Evolutionary conservation across 1,140 invertebrate genomes (phyloP).

Genomic region (Notospermus geniculatus): DNA sequence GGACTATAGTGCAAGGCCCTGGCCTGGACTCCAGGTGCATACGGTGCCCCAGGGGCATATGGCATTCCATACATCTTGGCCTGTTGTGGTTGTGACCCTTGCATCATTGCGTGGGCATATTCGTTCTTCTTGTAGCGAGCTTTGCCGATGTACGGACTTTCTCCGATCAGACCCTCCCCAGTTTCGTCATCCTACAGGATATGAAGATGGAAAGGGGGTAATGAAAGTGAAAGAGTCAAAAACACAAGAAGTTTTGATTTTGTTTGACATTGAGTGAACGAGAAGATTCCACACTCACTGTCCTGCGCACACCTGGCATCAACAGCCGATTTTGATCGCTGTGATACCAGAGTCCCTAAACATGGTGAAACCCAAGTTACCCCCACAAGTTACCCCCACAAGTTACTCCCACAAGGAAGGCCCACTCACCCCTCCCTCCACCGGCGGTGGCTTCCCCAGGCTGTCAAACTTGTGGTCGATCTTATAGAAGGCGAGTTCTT

Average conservation of each 20-base stretch:
- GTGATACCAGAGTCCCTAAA: not conserved
- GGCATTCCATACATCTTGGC: slow-evolving; percentile 23
- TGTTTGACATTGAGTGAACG: too few relatives aligned
- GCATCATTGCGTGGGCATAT: slow-evolving; percentile 33
- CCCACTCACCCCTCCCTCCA: slow-evolving; percentile 1
- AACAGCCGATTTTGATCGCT: too few relatives aligned
- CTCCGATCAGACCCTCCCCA: slow-evolving; percentile 38
- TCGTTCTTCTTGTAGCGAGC: slow-evolving; percentile 45
- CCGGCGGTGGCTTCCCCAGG: slow-evolving; percentile 36
- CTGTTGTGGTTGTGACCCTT: slow-evolving; percentile 28
- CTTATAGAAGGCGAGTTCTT: slow-evolving; percentile 54
- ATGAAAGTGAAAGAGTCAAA: too few relatives aligned
- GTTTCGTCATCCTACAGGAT: slow-evolving; percentile 29
- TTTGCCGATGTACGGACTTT: slow-evolving; percentile 51
- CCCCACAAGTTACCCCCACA: too few relatives aligned
- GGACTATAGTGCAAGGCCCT: too few relatives aligned
- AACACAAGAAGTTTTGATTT: too few relatives aligned
- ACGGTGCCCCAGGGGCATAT: too few relatives aligned
- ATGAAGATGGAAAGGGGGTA: too few relatives aligned
- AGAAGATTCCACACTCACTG: not conserved
- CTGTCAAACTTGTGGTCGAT: slow-evolving; percentile 54
- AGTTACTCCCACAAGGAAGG: too few relatives aligned
- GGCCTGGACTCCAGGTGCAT: too few relatives aligned
- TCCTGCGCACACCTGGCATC: too few relatives aligned
- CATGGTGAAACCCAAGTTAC: slow-evolving; percentile 8